Conservation (phyloP, 2,888 invertebrate genomes). For the Epinotia ramella region DNA sequence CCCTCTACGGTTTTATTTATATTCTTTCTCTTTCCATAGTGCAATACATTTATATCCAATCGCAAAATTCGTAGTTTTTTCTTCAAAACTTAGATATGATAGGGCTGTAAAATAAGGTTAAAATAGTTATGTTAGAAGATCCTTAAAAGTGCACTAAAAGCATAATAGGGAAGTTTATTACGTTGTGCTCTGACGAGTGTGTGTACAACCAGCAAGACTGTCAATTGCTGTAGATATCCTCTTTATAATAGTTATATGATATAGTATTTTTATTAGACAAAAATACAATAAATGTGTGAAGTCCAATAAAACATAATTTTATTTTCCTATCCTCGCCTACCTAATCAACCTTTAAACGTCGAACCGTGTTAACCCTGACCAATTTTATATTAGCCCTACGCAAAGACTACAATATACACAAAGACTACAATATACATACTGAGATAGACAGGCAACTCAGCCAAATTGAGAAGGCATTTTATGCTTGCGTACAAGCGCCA, state of each 20-base stretch:
- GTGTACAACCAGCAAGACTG: slow-evolving; percentile 82
- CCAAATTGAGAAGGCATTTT: no score
- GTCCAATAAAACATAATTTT: slow-evolving; percentile 68
- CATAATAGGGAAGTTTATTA: slow-evolving; percentile 64
- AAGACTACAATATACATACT: no score
- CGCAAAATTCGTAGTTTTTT: slow-evolving; percentile 64
- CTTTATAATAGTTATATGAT: slow-evolving; percentile 79
- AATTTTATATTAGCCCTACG: no score
- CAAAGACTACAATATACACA: no score
- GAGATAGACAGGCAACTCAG: no score
- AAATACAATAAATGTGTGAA: slow-evolving; percentile 86
- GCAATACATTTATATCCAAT: slow-evolving; percentile 76
- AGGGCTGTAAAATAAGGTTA: slow-evolving; percentile 78
- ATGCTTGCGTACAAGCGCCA: no score
- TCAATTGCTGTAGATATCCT: slow-evolving; percentile 84
- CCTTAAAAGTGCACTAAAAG: slow-evolving; percentile 62
- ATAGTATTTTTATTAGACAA: slow-evolving; percentile 85
- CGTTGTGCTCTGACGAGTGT: slow-evolving; percentile 72
- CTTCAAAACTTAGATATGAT: slow-evolving; percentile 63
- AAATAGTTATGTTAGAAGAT: slow-evolving; percentile 66
- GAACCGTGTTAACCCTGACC: no score
- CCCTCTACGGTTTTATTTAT: slow-evolving; percentile 36
- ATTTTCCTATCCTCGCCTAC: slow-evolving; percentile 32
- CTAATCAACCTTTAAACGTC: no score
- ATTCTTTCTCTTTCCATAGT: slow-evolving; percentile 64